Conservation (phyloP, 53 echinoderm and acorn worm species). For the Apostichopus leukothele region DNA sequence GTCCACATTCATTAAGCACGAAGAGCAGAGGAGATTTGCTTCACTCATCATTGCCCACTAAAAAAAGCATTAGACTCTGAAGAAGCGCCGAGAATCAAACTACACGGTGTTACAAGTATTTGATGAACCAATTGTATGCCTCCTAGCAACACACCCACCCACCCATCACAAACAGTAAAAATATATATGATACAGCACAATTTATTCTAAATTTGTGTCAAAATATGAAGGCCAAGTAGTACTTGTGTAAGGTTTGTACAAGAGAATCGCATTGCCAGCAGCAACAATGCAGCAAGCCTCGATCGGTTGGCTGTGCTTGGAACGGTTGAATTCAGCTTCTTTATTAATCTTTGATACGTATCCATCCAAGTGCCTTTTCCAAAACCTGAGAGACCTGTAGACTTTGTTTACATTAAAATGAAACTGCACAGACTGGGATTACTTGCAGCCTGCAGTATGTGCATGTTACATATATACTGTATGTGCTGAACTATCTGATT, state of each 20-base stretch:
- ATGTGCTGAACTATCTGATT: neutral
- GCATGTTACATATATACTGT: neutral
- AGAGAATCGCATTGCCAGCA: slow-evolving; percentile 4
- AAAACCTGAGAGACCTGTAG: slow-evolving; percentile 22
- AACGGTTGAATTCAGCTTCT: neutral
- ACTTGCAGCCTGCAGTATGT: slow-evolving; percentile 18
- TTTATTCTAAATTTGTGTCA: slow-evolving; percentile 27
- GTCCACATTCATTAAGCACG: slow-evolving; percentile 14
- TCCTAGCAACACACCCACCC: slow-evolving; percentile 33
- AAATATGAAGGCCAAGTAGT: slow-evolving; percentile 17
- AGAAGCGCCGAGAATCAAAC: neutral
- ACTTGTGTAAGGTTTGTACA: neutral
- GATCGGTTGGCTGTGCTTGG: neutral
- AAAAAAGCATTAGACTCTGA: neutral
- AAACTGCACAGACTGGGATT: slow-evolving; percentile 9
- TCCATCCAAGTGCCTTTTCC: slow-evolving; percentile 1
- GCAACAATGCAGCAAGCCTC: neutral
- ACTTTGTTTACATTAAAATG: slow-evolving; percentile 15
- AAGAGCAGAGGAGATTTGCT: neutral
- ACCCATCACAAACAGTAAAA: slow-evolving; percentile 22
- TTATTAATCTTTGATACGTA: slow-evolving; percentile 17
- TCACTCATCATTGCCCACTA: neutral
- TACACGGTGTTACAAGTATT: neutral
- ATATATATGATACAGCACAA: neutral
- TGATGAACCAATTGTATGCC: slow-evolving; percentile 10